These are phyloP conservation scores for Hippoglossus hippoglossus DNA, from an alignment of 2,797 vertebrate genomes.

Conservation along the genomic window DNA sequence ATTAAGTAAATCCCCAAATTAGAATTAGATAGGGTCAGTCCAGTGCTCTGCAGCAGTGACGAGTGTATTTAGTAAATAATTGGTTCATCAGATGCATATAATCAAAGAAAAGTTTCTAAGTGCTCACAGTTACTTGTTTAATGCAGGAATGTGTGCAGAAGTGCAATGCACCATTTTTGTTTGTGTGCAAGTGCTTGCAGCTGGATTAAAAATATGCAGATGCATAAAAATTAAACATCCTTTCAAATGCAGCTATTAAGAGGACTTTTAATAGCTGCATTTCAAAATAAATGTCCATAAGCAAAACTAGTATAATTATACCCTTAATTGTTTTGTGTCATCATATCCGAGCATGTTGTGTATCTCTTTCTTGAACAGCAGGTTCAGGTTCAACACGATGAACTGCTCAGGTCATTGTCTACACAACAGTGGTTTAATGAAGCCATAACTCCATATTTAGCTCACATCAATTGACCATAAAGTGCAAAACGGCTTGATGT, in stretches of 20 bases:
- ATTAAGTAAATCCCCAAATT: neutral
- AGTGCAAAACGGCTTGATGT: neutral
- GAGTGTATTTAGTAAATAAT: neutral
- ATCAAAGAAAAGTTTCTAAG: too few species aligned
- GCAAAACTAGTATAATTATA: too few species aligned
- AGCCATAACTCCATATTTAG: neutral
- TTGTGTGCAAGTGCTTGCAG: neutral
- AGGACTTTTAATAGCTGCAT: too few species aligned
- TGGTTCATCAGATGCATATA: neutral
- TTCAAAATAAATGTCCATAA: constrained; percentile 10
- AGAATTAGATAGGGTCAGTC: neutral
- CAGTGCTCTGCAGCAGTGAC: neutral
- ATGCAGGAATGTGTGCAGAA: too few species aligned
- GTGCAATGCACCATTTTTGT: neutral
- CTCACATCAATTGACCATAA: neutral
- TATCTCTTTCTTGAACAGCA: too few species aligned
- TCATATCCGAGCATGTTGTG: too few species aligned
- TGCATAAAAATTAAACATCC: neutral
- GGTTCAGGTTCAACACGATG: too few species aligned
- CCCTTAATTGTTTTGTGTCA: too few species aligned
- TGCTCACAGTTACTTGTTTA: neutral
- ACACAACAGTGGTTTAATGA: neutral
- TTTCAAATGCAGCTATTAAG: neutral
- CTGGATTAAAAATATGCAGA: neutral
- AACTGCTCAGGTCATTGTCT: neutral